Conservation (phyloP, 2,113 vertebrate genomes). For the Carassius gibelio region DNA sequence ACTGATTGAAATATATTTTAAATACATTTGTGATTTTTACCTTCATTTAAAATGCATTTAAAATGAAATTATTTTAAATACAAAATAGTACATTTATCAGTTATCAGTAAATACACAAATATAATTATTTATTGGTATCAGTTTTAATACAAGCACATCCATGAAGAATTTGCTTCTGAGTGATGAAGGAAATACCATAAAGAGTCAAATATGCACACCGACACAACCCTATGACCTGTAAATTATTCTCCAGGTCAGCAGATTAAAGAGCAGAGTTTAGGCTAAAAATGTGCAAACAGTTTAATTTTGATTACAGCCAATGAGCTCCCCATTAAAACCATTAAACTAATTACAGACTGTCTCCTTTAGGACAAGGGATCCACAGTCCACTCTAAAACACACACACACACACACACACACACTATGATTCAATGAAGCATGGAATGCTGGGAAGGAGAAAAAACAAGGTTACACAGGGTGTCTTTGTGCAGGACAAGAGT, state of each 20-base stretch:
- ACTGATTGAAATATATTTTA: no score
- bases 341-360: constrained; percentile 36
- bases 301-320: constrained; percentile 37
- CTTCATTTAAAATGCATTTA: neutral
- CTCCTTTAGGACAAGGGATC: constrained; percentile 21
- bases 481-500: constrained; percentile 39
- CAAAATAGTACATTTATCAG: neutral
- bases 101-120: neutral
- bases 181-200: neutral
- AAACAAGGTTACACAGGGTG: neutral
- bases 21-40: neutral
- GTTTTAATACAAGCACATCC: neutral
- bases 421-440: constrained; percentile 24
- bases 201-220: neutral
- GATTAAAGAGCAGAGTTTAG: constrained; percentile 6
- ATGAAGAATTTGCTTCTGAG: neutral
- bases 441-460: constrained; percentile 20
- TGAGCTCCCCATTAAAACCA: constrained; percentile 42
- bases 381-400: constrained; percentile 28
- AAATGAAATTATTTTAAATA: neutral
- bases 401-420: neutral
- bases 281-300: constrained; percentile 43
- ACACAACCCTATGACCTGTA: neutral
- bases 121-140: neutral
- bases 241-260: constrained; percentile 10